Evolutionary conservation across 2,113 vertebrate genomes (phyloP).

Genomic region (Hystrix brachyura): DNA sequence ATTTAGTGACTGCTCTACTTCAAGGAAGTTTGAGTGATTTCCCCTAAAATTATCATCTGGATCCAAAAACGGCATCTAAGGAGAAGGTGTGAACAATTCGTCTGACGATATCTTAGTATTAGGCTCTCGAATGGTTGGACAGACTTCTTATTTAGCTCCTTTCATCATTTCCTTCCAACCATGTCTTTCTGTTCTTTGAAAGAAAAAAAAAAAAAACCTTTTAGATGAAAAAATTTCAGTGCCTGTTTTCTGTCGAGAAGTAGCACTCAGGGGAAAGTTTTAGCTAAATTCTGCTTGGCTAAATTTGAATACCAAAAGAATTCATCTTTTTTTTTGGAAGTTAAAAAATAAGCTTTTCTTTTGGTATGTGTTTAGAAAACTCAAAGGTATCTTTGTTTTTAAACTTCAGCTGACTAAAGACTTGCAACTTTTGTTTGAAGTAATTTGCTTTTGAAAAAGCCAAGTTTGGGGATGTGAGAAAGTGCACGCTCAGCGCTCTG

Average conservation of each 20-base stretch:
- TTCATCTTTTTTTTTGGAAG: conserved; percentile 60
- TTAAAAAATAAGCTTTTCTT: conserved; percentile 74
- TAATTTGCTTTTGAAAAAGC: conserved; percentile 66
- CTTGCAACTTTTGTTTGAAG: conserved; percentile 69
- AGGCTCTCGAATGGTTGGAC: not conserved
- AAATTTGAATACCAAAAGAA: conserved; percentile 76
- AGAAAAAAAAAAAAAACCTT: conserved; percentile 61
- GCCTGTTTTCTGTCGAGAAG: conserved; percentile 50
- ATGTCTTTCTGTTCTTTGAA: conserved; percentile 50
- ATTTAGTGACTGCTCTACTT: conserved; percentile 72
- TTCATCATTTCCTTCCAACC: conserved; percentile 36
- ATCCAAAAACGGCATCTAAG: conserved; percentile 57
- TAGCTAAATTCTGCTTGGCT: conserved; percentile 52
- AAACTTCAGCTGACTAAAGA: conserved; percentile 67
- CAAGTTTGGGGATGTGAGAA: conserved; percentile 53
- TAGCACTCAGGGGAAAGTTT: conserved; percentile 60
- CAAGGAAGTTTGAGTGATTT: conserved; percentile 74
- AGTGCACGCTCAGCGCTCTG: accelerated
- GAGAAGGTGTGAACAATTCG: conserved; percentile 56
- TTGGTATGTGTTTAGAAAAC: conserved; percentile 76
- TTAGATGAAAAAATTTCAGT: conserved; percentile 63
- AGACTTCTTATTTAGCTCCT: not conserved
- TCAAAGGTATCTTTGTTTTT: conserved; percentile 78
- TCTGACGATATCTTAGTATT: conserved; percentile 37
- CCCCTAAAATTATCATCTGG: conserved; percentile 71